phyloP scores from a whole-genome alignment of 2,797 vertebrate genomes.

The Galagoides demidoff region DNA sequence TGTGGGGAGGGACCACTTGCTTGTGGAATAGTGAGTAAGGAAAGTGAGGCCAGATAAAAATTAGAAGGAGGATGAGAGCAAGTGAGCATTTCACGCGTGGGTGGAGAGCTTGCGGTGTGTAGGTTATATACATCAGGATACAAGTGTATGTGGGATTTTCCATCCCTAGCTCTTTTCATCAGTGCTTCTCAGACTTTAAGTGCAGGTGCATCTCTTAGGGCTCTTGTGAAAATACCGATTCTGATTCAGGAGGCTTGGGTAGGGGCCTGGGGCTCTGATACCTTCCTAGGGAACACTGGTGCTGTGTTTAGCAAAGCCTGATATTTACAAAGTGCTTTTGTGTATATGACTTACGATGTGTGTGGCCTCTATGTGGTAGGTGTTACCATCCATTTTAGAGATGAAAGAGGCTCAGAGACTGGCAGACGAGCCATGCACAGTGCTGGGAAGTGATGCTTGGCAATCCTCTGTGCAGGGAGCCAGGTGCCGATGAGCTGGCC shows the following conservation, averaged over 20 bases:
- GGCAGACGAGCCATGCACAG: rapidly evolving
- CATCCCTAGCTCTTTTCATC: not conserved
- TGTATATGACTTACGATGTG: not conserved
- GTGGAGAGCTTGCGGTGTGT: not conserved
- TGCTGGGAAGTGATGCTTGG: rapidly evolving
- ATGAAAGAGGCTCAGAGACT: not conserved
- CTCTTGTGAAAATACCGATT: not conserved
- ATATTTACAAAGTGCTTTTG: not conserved
- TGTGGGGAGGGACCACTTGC: not conserved
- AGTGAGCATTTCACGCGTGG: not conserved
- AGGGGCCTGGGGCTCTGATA: not conserved
- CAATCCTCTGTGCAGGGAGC: not conserved
- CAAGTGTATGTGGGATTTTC: too few species aligned
- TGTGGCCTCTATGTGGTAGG: not conserved
- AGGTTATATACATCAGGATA: too few species aligned
- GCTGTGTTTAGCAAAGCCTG: not conserved
- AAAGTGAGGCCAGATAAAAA: not conserved
- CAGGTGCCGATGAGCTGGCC: too few species aligned
- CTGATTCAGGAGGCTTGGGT: not conserved
- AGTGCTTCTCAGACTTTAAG: not conserved
- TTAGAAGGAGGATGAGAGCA: not conserved
- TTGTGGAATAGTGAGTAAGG: not conserved
- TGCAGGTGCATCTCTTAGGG: not conserved
- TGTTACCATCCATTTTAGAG: not conserved
- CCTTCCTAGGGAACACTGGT: not conserved